Percentiles rank a stretch among this genome's conserved stretches.
Conservation (phyloP, 2,113 vertebrate genomes). For the Psilopsiagon aurifrons region DNA sequence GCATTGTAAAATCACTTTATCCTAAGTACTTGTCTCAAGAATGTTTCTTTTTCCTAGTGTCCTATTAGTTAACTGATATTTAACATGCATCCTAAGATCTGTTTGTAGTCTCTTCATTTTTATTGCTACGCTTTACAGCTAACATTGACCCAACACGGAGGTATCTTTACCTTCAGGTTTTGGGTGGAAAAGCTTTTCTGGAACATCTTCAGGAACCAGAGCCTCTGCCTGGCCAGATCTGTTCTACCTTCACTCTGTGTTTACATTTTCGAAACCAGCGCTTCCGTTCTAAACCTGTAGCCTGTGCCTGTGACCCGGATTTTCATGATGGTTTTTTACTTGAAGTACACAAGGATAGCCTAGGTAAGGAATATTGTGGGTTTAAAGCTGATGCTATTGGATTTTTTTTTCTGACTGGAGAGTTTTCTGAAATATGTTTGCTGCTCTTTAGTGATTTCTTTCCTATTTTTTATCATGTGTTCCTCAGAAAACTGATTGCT, state of each 20-base stretch:
- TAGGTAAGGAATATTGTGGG: constrained; percentile 72
- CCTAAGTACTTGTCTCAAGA: background rate
- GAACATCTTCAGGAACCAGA: constrained; percentile 95
- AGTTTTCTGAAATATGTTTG: background rate
- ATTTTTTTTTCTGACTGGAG: background rate
- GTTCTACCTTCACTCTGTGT: constrained; percentile 91
- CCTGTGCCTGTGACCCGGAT: constrained; percentile 95
- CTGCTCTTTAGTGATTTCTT: background rate
- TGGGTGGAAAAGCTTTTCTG: constrained; percentile 96
- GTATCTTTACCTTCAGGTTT: constrained; percentile 93
- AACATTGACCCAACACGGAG: constrained; percentile 90
- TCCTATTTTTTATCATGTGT: background rate
- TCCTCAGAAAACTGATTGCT: background rate
- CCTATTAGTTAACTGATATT: constrained; percentile 35
- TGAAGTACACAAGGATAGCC: constrained; percentile 87
- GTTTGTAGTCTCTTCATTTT: constrained; percentile 73
- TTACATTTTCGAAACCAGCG: constrained; percentile 95
- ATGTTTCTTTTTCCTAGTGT: background rate
- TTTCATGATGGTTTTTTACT: constrained; percentile 92
- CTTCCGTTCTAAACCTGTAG: constrained; percentile 92
- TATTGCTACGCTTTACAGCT: constrained; percentile 82
- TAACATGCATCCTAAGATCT: constrained; percentile 24
- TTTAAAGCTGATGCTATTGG: background rate
- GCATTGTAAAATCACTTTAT: background rate
- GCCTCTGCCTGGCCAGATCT: constrained; percentile 90